Evolutionary conservation across 2,113 vertebrate species (phyloP).

Genomic region (Sclerurus mexicanus): DNA sequence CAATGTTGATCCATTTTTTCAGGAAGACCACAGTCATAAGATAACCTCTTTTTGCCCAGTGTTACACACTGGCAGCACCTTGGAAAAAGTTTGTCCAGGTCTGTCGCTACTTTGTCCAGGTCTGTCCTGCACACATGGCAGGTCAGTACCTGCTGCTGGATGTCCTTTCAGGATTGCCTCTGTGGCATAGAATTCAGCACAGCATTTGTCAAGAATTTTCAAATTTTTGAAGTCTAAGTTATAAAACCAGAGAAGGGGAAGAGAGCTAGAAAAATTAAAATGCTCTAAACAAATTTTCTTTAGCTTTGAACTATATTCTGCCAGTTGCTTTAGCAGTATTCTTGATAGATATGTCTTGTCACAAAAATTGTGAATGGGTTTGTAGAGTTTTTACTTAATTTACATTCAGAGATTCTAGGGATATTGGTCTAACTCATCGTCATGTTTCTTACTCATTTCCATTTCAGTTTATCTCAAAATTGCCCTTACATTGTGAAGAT

Average conservation of each 20-base stretch:
- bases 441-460: background rate
- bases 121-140: background rate
- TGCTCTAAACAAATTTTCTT: background rate
- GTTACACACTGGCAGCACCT: background rate
- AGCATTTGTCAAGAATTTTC: background rate
- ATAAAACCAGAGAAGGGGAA: background rate
- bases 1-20: background rate
- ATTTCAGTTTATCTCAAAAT: background rate
- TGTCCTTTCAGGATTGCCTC: background rate
- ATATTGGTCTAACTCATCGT: background rate
- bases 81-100: background rate
- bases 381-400: background rate
- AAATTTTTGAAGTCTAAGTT: background rate
- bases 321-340: background rate
- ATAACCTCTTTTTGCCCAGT: background rate
- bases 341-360: background rate
- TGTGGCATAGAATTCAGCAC: background rate
- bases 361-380: background rate
- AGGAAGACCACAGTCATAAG: fast-evolving
- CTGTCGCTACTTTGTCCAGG: background rate
- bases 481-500: background rate
- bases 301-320: background rate
- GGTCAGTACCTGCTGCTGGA: background rate
- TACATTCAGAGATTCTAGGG: background rate
- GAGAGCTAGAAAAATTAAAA: background rate